These are phyloP conservation scores for Bagarius yarrelli DNA, from an alignment of 2,113 vertebrate species.

Conservation along the genomic window DNA sequence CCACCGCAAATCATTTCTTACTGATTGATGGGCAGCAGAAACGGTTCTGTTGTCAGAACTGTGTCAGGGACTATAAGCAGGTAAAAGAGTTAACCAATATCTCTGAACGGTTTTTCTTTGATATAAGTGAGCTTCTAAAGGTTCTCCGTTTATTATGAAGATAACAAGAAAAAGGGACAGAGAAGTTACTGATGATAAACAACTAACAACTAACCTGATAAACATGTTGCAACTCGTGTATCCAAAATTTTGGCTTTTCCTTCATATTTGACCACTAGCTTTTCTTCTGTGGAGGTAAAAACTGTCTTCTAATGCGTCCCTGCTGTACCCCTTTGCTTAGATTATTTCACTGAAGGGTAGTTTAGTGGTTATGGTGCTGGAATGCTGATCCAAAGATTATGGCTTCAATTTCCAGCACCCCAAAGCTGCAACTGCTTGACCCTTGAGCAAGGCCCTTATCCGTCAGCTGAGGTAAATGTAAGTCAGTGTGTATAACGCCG, in stretches of 20 bases:
- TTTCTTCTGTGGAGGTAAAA: not conserved
- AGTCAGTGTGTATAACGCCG: no score
- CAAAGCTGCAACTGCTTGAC: no score
- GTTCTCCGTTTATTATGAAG: not conserved
- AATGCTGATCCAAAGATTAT: no score
- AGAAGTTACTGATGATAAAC: not conserved
- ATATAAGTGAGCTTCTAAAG: not conserved
- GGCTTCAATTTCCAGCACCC: no score
- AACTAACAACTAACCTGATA: no score
- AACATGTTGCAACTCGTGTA: not conserved
- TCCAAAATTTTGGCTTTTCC: not conserved
- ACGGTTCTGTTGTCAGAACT: constrained; percentile 95
- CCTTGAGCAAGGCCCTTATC: no score
- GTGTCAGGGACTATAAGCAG: constrained; percentile 96
- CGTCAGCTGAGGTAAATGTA: no score
- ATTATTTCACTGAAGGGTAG: no score
- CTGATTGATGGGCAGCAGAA: constrained; percentile 95
- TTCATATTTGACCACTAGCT: not conserved
- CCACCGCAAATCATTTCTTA: constrained; percentile 90
- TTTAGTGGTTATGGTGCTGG: no score
- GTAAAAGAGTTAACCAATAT: constrained; percentile 59
- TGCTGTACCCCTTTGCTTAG: no score
- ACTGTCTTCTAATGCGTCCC: no score
- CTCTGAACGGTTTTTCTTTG: not conserved
- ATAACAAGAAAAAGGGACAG: not conserved